phyloP scores from a whole-genome alignment of 2,888 invertebrate species.

The Venusia cambrica region DNA sequence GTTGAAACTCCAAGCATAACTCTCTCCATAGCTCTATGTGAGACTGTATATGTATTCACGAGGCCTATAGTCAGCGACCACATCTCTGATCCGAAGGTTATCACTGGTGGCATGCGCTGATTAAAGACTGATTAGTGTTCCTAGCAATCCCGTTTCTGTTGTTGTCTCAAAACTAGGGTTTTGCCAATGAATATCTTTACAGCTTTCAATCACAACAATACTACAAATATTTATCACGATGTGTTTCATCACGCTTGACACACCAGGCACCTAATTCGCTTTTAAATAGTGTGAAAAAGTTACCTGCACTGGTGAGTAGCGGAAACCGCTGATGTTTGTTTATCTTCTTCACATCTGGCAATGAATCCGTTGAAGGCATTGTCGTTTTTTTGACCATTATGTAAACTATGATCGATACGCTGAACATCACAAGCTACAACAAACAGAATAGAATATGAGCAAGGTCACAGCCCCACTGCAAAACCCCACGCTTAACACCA shows the following conservation, averaged over 20 bases:
- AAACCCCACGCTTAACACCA: too few species aligned
- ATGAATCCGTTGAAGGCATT: constrained; percentile 28
- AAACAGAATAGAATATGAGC: not conserved
- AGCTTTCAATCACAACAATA: not conserved
- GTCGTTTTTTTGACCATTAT: constrained; percentile 50
- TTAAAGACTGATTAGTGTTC: too few species aligned
- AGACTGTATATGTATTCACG: too few species aligned
- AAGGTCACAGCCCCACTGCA: too few species aligned
- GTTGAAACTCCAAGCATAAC: too few species aligned
- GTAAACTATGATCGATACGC: constrained; percentile 51
- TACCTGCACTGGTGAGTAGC: constrained; percentile 63
- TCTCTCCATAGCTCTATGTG: too few species aligned
- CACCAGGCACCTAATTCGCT: not conserved
- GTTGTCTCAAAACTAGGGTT: too few species aligned
- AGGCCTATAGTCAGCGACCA: too few species aligned
- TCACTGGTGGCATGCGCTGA: too few species aligned
- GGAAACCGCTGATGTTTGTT: constrained; percentile 62
- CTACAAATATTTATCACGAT: constrained; percentile 2
- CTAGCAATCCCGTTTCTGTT: too few species aligned
- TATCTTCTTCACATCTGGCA: constrained; percentile 37
- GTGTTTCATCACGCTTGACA: constrained; percentile 6
- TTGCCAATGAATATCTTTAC: constrained; percentile 5
- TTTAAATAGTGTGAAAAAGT: constrained; percentile 3
- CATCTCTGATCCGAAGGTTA: too few species aligned
- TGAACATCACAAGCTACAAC: constrained; percentile 58